These are phyloP conservation scores for Platanista minor DNA, from an alignment of 2,113 vertebrate genomes.

Conservation along the genomic window DNA sequence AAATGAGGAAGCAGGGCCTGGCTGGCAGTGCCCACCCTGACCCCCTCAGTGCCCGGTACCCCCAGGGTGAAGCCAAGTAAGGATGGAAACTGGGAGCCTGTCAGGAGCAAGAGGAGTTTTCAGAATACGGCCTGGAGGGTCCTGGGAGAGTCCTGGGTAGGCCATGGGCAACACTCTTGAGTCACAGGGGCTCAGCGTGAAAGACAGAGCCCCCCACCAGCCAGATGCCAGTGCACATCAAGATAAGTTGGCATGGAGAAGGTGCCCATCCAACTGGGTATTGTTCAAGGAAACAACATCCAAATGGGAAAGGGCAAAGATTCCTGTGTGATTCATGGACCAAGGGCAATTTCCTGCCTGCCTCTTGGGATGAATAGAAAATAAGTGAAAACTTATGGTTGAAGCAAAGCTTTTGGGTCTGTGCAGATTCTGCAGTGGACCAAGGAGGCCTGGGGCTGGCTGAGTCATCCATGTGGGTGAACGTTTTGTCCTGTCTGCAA, in stretches of 20 bases:
- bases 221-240: neutral
- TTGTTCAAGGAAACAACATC: neutral
- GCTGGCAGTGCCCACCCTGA: neutral
- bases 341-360: neutral
- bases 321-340: neutral
- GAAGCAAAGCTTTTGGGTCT: neutral
- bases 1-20: neutral
- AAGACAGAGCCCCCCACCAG: neutral
- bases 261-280: fast-evolving
- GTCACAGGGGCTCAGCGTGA: neutral
- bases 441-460: neutral
- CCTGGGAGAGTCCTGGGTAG: neutral
- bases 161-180: fast-evolving
- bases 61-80: neutral
- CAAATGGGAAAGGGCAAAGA: neutral
- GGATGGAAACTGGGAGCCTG: neutral
- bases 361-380: neutral
- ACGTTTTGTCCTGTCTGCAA: neutral
- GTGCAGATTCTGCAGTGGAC: neutral
- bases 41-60: too few relatives aligned
- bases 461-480: neutral
- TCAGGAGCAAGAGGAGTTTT: neutral
- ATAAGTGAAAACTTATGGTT: neutral
- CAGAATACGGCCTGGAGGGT: neutral
- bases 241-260: neutral